Evolutionary conservation across 1,140 invertebrate species (phyloP).

Genomic region (Zophobas atratus): DNA sequence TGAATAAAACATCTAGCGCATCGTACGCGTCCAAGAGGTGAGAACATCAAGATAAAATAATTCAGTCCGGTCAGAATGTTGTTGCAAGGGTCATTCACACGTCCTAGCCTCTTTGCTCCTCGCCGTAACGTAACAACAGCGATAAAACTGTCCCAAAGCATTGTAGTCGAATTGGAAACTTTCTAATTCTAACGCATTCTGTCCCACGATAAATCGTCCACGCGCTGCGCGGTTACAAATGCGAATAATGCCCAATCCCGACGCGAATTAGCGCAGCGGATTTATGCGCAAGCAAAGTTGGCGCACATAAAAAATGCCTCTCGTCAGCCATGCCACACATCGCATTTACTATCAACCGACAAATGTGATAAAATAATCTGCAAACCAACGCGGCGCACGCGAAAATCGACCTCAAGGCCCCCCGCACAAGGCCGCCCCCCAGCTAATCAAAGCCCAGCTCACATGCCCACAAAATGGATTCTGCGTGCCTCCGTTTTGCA

Average conservation of each 20-base stretch:
- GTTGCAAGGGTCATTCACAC: slow-evolving; percentile 35
- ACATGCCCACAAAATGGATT: slow-evolving; percentile 54
- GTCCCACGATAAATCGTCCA: slow-evolving; percentile 17
- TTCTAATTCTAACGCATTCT: slow-evolving; percentile 13
- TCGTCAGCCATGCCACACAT: slow-evolving; percentile 51
- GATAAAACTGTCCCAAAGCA: slow-evolving; percentile 26
- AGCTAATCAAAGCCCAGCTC: slow-evolving; percentile 57
- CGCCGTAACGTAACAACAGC: neutral
- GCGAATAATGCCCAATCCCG: neutral
- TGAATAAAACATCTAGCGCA: neutral
- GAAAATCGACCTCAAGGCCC: slow-evolving; percentile 52
- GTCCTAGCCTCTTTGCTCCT: neutral
- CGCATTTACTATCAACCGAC: slow-evolving; percentile 3
- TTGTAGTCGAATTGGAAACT: slow-evolving; percentile 1
- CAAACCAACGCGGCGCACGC: slow-evolving; percentile 53
- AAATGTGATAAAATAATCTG: slow-evolving; percentile 55
- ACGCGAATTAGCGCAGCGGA: slow-evolving; percentile 14
- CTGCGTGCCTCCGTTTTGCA: slow-evolving; percentile 54
- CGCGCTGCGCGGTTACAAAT: slow-evolving; percentile 4
- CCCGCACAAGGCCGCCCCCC: slow-evolving; percentile 34
- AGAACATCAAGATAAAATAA: slow-evolving; percentile 8
- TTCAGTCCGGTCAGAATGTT: slow-evolving; percentile 3
- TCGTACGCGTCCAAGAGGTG: neutral
- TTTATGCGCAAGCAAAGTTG: slow-evolving; percentile 14
- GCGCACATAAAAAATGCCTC: neutral